Conservation (phyloP, 2,797 vertebrate genomes). For the Micropoecilia bifurca region DNA sequence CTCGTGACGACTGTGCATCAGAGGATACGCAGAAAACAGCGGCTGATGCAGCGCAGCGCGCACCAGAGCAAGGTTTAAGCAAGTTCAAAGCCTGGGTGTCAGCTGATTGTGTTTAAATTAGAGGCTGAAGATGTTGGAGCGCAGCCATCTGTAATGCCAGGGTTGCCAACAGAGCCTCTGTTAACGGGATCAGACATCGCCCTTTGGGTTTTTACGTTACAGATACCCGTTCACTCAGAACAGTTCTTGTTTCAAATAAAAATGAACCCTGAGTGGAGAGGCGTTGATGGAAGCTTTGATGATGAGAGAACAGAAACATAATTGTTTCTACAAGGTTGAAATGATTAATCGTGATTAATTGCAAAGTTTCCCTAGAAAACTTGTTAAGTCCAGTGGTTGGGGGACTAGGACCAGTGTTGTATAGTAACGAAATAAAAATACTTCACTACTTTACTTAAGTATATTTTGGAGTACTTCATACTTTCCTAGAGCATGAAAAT, state of each 20-base stretch:
- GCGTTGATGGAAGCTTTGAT: background rate
- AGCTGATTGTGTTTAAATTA: conserved; percentile 75
- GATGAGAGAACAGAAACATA: background rate
- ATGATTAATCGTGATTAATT: no score
- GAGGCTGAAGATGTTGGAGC: conserved; percentile 55
- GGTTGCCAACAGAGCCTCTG: conserved; percentile 51
- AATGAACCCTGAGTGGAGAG: no score
- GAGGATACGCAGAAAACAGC: conserved; percentile 54
- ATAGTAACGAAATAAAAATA: no score
- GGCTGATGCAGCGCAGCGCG: conserved; percentile 42
- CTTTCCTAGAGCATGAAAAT: no score
- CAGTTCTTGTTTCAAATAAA: background rate
- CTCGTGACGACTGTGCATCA: conserved; percentile 59
- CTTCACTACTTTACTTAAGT: no score
- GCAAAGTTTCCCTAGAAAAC: no score
- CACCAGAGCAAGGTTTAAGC: conserved; percentile 44
- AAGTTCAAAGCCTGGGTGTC: conserved; percentile 72
- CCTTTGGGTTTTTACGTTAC: conserved; percentile 34
- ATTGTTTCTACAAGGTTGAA: no score
- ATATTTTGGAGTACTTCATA: no score
- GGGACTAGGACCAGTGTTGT: no score
- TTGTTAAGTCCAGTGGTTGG: no score
- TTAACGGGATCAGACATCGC: conserved; percentile 42
- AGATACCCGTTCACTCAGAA: background rate
- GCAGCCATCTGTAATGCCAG: conserved; percentile 60